Base-by-base conservation (phyloP, 2,888 invertebrate genomes). In the Sesia apiformis region DNA sequence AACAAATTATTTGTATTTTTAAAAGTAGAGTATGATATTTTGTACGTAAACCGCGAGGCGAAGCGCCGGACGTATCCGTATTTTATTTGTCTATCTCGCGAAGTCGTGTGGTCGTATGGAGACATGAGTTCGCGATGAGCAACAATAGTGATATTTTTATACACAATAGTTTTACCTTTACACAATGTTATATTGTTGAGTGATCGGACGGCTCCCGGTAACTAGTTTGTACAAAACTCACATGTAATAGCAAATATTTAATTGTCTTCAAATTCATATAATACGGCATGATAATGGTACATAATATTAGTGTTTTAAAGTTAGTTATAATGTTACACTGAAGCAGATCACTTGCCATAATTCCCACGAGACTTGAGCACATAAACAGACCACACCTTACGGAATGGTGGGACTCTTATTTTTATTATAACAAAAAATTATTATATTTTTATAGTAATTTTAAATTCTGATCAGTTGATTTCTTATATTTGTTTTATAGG, bases 81-180 rank as follows among this genome's bases (percentile, higher is more conserved):
- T 81, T 85, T 86, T 75, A 71, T 80, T 84, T 85, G 75, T 78
- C 80, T 70, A 72, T 67, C 62, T 65, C 79, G 70, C 72, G 76
- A 68, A 64, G 56, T 67, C 65, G 59, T 69, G 72, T 65, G 64
- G 55, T 59, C 58, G 56, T 56, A 57, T 58, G 58, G 59, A 62
- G 67, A 61, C 69, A 65, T 66, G 62, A 64, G 63, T 62, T 70
- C 76, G 74, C 69, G 69, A 64, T 61, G 58, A 72, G 71, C 70
- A 69, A 72, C 85, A 88, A 87, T 87, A 87, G 80, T 79, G 60
- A 87, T 89, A 88, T 88, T 88, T 88, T 88, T 89, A 88, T 88
- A 88, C 81, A 85, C 81, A 81, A 84, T 87, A 87, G 84, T 81
- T 66, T 84, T 89, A 88, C 84, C 84, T 88, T 81, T 87, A 88